phyloP scores from a whole-genome alignment of 2,888 invertebrate genomes.

The Rotaria magnacalcarata region DNA sequence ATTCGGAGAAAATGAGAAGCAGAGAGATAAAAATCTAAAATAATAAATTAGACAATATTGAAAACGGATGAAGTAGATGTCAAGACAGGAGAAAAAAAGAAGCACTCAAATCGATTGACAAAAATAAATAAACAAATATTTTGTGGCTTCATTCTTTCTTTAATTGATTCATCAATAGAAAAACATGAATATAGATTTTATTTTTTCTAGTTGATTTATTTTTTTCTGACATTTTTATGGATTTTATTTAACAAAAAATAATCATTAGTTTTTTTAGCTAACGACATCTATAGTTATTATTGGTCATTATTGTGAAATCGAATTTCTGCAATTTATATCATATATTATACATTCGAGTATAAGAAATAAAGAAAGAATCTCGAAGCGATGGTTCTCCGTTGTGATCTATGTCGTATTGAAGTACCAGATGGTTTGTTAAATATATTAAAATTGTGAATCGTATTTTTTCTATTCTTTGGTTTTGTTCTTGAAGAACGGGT shows the following conservation, averaged over 20 bases:
- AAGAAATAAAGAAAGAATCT: not conserved
- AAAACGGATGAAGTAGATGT: not conserved
- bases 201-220: not conserved
- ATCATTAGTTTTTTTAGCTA: not conserved
- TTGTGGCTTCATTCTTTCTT: not conserved
- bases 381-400: not conserved
- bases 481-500: not conserved
- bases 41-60: not conserved
- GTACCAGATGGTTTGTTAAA: slow-evolving; percentile 23
- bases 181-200: not conserved
- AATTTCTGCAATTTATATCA: not conserved
- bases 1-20: not conserved
- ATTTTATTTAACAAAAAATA: not conserved
- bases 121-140: slow-evolving; percentile 7
- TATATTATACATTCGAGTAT: not conserved
- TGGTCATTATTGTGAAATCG: not conserved
- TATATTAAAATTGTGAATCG: not conserved
- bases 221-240: not conserved
- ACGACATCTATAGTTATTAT: not conserved
- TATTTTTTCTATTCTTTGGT: not conserved
- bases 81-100: not conserved
- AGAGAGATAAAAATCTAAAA: not conserved
- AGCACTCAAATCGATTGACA: not conserved
- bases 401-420: not conserved
- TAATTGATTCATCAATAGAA: not conserved